Conservation (phyloP, 2,113 vertebrate species). For the Lepidothrix coronata region DNA sequence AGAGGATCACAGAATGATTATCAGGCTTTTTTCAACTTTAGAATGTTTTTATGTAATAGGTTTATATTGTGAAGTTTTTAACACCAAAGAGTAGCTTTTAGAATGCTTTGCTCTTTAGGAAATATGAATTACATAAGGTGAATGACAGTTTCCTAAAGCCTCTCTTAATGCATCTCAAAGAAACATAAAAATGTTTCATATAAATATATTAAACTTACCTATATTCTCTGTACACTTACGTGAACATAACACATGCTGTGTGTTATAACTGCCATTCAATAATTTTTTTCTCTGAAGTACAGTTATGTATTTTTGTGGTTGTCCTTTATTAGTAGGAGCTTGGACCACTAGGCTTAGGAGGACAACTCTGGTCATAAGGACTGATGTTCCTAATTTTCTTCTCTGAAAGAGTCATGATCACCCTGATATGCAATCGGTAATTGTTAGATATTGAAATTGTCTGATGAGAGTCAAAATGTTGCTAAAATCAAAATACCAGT, state of each 20-base stretch:
- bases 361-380: background rate
- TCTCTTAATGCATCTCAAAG: background rate
- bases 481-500: background rate
- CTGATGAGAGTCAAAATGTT: background rate
- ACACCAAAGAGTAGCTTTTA: background rate
- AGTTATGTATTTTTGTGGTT: background rate
- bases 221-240: background rate
- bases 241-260: background rate
- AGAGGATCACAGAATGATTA: background rate
- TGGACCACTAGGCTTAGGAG: background rate
- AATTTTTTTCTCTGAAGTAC: background rate
- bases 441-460: background rate
- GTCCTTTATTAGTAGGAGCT: background rate
- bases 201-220: background rate
- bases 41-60: background rate
- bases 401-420: background rate
- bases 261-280: background rate
- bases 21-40: background rate
- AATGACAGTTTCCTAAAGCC: background rate
- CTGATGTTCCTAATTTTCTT: background rate
- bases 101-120: background rate
- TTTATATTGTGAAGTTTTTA: background rate
- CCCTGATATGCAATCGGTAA: background rate
- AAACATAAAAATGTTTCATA: background rate
- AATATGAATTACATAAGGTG: background rate